A percentile compares a stretch with the other conserved stretches of the same genome.
These are phyloP conservation scores for Trichonephila clavipes DNA, from an alignment of 1,140 invertebrate species.

Conservation along the genomic window DNA sequence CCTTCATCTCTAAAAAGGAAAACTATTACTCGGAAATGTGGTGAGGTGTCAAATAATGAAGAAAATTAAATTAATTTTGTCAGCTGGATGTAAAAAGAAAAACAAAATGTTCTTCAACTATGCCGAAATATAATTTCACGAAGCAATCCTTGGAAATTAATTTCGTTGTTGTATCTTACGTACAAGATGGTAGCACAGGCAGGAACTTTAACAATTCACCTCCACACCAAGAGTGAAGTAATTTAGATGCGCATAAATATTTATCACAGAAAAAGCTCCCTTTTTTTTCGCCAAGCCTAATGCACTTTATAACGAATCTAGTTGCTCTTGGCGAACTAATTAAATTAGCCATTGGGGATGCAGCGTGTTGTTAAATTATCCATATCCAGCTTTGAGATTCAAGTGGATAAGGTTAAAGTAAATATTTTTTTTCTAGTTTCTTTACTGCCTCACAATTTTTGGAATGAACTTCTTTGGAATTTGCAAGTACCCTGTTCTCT, in stretches of 20 bases:
- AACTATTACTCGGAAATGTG: background rate
- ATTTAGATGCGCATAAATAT: slow-evolving; percentile 52
- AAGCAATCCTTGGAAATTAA: slow-evolving; percentile 4
- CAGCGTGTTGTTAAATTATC: background rate
- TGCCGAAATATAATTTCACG: background rate
- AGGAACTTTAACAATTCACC: background rate
- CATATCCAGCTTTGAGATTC: background rate
- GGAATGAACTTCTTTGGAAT: background rate
- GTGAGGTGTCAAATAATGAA: background rate
- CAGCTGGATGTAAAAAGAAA: background rate
- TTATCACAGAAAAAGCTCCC: background rate
- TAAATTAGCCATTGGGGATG: background rate
- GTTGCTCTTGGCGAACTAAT: background rate
- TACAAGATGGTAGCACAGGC: background rate
- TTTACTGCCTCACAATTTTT: background rate
- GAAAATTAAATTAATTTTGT: slow-evolving; percentile 16
- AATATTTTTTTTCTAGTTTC: background rate
- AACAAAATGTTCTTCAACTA: background rate
- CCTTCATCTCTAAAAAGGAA: background rate
- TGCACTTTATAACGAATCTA: slow-evolving; percentile 49
- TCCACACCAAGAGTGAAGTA: background rate
- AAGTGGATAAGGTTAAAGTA: background rate
- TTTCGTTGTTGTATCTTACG: background rate
- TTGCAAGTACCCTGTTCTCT: background rate
- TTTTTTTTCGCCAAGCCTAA: background rate